These are phyloP conservation scores for Digitonthophagus gazella DNA, from an alignment of 2,888 invertebrate species.

Conservation along the genomic window DNA sequence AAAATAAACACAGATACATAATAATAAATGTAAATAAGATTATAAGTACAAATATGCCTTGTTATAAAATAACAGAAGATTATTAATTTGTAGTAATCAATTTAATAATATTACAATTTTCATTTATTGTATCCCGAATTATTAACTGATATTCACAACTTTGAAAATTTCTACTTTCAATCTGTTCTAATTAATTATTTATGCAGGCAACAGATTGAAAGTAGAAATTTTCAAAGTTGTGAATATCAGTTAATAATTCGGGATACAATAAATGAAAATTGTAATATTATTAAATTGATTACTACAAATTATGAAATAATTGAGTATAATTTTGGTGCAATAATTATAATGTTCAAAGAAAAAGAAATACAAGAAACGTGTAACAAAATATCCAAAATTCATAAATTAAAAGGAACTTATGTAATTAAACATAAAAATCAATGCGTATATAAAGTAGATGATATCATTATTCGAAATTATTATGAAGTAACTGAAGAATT, in stretches of 20 bases:
- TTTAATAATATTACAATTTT: background rate
- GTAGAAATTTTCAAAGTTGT: background rate
- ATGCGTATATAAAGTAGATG: too few relatives aligned
- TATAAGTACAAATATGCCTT: background rate
- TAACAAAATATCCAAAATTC: too few relatives aligned
- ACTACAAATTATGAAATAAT: background rate
- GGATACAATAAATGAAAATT: background rate
- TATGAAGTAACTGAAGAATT: too few relatives aligned
- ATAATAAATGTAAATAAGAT: background rate
- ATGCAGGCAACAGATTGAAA: background rate
- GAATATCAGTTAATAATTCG: background rate
- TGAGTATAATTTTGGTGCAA: background rate
- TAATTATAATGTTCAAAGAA: background rate
- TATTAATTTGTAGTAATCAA: background rate
- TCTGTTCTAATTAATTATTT: background rate
- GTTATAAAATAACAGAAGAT: background rate
- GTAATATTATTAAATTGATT: background rate
- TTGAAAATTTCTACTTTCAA: background rate
- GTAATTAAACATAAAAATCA: too few relatives aligned
- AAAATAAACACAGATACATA: background rate
- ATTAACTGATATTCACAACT: background rate
- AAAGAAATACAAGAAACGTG: too few relatives aligned
- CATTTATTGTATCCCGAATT: background rate
- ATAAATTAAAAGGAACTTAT: too few relatives aligned
- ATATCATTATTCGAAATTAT: too few relatives aligned